A percentile compares a stretch with the other conserved stretches of the same genome.
phyloP scores from a whole-genome alignment of 1,140 invertebrate species.

The Drosophila carrolli region DNA sequence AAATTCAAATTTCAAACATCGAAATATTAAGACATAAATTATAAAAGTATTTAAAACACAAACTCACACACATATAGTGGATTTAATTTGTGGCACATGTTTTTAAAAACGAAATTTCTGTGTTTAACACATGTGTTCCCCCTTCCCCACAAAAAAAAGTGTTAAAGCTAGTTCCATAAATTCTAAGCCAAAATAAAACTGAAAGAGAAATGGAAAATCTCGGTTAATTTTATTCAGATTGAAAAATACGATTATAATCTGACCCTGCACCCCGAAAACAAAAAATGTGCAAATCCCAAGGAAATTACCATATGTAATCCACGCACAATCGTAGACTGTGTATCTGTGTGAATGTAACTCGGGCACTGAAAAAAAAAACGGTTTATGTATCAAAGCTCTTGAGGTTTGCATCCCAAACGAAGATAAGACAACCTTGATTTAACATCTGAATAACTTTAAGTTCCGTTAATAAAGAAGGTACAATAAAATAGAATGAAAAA shows the following conservation, averaged over 20 bases:
- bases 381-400: not conserved
- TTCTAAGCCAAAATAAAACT: conserved; percentile 26
- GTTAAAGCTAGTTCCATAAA: conserved; percentile 33
- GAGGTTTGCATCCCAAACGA: not conserved
- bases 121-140: conserved; percentile 30
- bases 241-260: conserved; percentile 58
- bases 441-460: too few relatives aligned
- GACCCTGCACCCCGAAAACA: conserved; percentile 10
- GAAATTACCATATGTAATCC: conserved; percentile 73
- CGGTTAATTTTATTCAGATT: conserved; percentile 60
- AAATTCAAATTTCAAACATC: conserved; percentile 23
- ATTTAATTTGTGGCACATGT: conserved; percentile 40
- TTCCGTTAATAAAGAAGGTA: too few relatives aligned
- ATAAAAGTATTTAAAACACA: conserved; percentile 23
- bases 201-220: conserved; percentile 39
- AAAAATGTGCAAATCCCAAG: conserved; percentile 36
- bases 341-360: conserved; percentile 23
- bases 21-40: conserved; percentile 37
- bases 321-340: conserved; percentile 16
- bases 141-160: conserved; percentile 10
- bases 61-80: conserved; percentile 6
- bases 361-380: conserved; percentile 11
- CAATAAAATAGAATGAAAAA: too few relatives aligned
- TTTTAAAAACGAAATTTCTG: conserved; percentile 17
- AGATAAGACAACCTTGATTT: not conserved